A percentile compares a stretch with the other conserved stretches of the same genome.
Conservation (phyloP, 2,113 vertebrate species). For the Muntiacus reevesi region DNA sequence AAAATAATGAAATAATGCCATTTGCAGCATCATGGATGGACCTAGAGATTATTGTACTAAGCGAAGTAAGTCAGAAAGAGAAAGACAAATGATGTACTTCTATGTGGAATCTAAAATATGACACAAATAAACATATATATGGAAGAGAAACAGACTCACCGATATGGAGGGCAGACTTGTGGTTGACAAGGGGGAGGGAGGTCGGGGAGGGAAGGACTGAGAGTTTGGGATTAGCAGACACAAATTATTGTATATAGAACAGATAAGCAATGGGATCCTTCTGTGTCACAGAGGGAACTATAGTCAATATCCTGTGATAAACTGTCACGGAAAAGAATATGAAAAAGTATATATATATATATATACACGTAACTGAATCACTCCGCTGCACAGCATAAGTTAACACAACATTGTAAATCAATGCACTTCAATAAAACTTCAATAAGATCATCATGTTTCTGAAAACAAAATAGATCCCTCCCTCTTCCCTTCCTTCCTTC, state of each 20-base stretch:
- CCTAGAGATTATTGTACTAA: background rate
- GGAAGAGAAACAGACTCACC: background rate
- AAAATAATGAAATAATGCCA: background rate
- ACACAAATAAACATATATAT: background rate
- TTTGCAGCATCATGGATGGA: background rate
- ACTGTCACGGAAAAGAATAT: background rate
- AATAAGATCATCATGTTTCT: background rate
- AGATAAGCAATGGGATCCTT: background rate
- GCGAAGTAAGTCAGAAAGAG: background rate
- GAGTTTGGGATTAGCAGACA: background rate
- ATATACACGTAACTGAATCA: background rate
- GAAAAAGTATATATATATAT: background rate
- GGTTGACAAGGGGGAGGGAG: background rate
- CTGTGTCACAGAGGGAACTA: background rate
- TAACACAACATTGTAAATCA: background rate
- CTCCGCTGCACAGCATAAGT: background rate
- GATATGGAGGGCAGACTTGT: background rate
- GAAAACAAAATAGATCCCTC: background rate
- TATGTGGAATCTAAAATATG: background rate
- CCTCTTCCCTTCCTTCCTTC: no score
- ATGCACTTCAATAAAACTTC: background rate
- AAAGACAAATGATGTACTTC: background rate
- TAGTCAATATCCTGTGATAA: background rate
- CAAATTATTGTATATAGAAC: background rate
- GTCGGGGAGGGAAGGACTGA: background rate